Base-by-base conservation (phyloP, 64 coral and sea anemone species). In the Trachythela sp. region DNA sequence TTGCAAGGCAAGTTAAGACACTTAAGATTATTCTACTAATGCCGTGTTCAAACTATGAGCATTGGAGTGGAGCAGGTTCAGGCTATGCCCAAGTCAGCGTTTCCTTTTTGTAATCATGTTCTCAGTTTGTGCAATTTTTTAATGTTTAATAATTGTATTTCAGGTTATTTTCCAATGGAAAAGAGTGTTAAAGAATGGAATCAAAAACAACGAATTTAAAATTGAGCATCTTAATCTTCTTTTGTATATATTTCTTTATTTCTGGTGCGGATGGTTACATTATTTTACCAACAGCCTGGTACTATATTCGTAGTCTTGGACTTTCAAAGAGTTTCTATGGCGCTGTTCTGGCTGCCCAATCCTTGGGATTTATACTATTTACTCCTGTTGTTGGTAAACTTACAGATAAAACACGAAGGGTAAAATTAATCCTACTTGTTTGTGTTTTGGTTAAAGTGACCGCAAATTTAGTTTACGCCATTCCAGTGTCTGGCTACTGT, bases 241-340 rank as follows among this genome's bases (percentile, higher is more conserved):
- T 80, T 30, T 6, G 33, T 37, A 0, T 80, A 7, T 39, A 34
- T 17, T 37, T 37, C 18, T 80, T 80, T 80, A 36, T 80, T 15
- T 35, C 31, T 6, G 75, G 75, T 29, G 37, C 37, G 33, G 75
- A 80, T 17, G 33, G 37, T 17, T 80, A 80, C 75, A 80, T 80
- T 35, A 80, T 80, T 37, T 13, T 80, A 35, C 75, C 75, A 37
- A 80, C 75, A 37, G 75, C 75, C 13, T 80, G 75, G 75, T 80
- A 80, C 33, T 80, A 80, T 39, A 39, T 80, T 0, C 7, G 30
- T 35, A 29, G 20, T 80, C 37, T 80, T 80, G 75, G 75, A 8
- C 15, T 39, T 15, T 37, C 75, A 35, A 80, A 80, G 20, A 20
- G 0, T 80, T 80, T 80, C 30, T 39, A 37, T 14, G 34, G 75